A percentile compares a stretch with the other conserved stretches of the same genome.
Conservation (phyloP, 2,888 invertebrate genomes). For the Agrotis segetum region DNA sequence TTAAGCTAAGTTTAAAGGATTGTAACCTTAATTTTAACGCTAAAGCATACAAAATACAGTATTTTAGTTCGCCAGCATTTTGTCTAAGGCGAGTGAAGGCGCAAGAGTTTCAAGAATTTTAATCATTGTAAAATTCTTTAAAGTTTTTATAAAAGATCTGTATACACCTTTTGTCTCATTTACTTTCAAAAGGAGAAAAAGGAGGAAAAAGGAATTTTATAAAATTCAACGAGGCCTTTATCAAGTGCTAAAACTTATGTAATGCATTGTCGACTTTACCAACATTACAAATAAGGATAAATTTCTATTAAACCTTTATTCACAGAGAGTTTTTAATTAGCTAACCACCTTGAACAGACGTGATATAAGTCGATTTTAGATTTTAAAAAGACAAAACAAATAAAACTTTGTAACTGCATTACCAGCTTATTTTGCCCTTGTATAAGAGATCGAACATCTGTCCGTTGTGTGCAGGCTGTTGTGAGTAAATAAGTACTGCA, state of each 20-base stretch:
- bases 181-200: constrained; percentile 16
- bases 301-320: no score
- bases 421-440: no score
- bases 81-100: constrained; percentile 9
- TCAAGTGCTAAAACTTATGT: background rate
- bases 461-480: no score
- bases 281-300: no score
- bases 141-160: constrained; percentile 34
- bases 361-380: no score
- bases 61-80: constrained; percentile 32
- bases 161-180: constrained; percentile 25
- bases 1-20: constrained; percentile 34
- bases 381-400: no score
- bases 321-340: no score
- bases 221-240: background rate
- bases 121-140: constrained; percentile 25
- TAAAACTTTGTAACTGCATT: no score
- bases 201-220: no score
- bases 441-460: background rate
- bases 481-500: background rate
- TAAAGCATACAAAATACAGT: constrained; percentile 16
- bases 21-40: constrained; percentile 25
- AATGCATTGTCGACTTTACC: constrained; percentile 19
- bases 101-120: constrained; percentile 21
- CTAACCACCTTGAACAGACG: no score